Base-by-base conservation (phyloP, 2,113 vertebrate genomes). In the Nestor notabilis region DNA sequence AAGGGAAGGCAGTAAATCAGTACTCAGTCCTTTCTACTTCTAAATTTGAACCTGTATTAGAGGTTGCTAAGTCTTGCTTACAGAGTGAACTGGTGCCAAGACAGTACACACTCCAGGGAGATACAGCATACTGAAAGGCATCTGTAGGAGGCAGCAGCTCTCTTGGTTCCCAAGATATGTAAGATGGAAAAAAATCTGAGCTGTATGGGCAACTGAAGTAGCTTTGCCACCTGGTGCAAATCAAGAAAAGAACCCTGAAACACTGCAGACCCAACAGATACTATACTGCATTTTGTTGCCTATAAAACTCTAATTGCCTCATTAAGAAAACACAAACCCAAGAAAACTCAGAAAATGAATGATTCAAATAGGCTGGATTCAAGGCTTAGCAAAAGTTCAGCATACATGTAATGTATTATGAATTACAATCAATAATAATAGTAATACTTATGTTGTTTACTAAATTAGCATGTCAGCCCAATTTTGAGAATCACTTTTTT, bases 241-340 rank as follows among this genome's bases (percentile, higher is more conserved):
- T 93, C 94, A 95, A 95, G 92, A 97, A 93, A 97, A 97, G 80
- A 96, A 95, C 95, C 95, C 95, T 97, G 94, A 97, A 96, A 95
- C 46, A 95, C 90, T 93, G 61, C 46, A 93, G 61, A 94, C 80
- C 58, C 68, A 2, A 93, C 55, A 96, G 76, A 92, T 18, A 87
- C 93, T 83, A 53, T 87, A 93, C 79, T 74, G 78, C 15, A 96
- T 94, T 93, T 89, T 47, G 53, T 53, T 87, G 55, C 94, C 94
- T 83, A 95, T 20, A 89, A 77, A 92, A 74, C 28, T 86, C 71
- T 83, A 92, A 88, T 33, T 65, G 63, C 43, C 4, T 20, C 23
- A 61, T 75, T 66, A 68, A 75, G 55, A 85, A 91, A 93, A 64
- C 13, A 74, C 1, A 90, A 83, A 91, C 21, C 1, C 11, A 78